These are phyloP conservation scores for Caenorhabditis sinica DNA, from an alignment of 2,888 invertebrate genomes.

Conservation along the genomic window DNA sequence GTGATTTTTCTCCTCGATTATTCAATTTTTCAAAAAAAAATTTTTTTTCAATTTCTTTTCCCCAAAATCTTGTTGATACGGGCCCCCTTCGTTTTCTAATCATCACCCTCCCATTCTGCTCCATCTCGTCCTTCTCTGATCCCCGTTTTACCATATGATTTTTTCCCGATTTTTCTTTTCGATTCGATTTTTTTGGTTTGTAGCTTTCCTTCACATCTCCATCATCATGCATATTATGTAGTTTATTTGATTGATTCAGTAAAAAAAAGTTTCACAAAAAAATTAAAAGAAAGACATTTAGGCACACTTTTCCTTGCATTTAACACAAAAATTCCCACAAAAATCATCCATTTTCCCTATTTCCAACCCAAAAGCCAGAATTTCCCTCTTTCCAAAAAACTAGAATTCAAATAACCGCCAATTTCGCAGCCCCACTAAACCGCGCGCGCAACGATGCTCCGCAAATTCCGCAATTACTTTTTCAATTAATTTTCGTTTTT, in stretches of 20 bases:
- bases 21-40: not conserved
- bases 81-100: no score
- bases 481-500: not conserved
- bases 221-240: no score
- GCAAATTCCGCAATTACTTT: not conserved
- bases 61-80: constrained; percentile 11
- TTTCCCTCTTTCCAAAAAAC: not conserved
- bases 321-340: no score
- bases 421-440: not conserved
- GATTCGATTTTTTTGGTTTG: no score
- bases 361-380: not conserved
- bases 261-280: constrained; percentile 29
- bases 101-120: no score
- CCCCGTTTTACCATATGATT: no score
- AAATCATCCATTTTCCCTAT: not conserved
- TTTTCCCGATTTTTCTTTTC: no score
- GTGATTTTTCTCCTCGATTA: not conserved
- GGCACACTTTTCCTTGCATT: no score
- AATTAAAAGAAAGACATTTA: no score
- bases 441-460: not conserved
- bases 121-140: no score
- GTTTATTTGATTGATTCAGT: not conserved
- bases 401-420: not conserved
- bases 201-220: no score
- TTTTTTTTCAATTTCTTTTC: not conserved